Percentiles rank a stretch among this genome's conserved stretches.
Evolutionary conservation across 1,140 invertebrate genomes (phyloP).

Genomic region (Adoxophyes honmai): DNA sequence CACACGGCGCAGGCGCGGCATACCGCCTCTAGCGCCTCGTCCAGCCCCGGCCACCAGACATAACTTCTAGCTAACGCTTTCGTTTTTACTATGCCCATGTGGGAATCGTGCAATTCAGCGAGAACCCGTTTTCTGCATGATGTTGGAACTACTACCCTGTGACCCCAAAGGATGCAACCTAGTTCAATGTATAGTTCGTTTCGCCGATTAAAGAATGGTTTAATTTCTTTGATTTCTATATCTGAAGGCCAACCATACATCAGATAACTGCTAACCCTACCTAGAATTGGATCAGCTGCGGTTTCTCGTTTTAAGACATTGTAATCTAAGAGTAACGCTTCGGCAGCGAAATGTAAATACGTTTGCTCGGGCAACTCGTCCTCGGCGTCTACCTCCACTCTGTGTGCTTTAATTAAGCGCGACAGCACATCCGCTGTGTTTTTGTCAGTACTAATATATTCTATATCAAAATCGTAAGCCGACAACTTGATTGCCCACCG

Average conservation of each 20-base stretch:
- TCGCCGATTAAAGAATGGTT: constrained; percentile 17
- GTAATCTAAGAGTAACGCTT: constrained; percentile 6
- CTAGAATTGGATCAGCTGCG: not conserved
- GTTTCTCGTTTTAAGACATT: constrained; percentile 10
- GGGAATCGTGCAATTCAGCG: constrained; percentile 43
- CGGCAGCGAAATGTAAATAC: constrained; percentile 2
- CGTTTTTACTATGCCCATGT: constrained; percentile 47
- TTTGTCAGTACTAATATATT: constrained; percentile 15
- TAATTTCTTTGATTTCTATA: constrained; percentile 17
- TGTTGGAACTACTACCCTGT: constrained; percentile 34
- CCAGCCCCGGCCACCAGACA: constrained; percentile 60
- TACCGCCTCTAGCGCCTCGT: constrained; percentile 42
- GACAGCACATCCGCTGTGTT: constrained; percentile 11
- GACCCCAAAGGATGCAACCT: constrained; percentile 35
- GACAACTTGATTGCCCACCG: constrained; percentile 42
- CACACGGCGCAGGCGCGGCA: not conserved
- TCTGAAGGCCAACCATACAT: not conserved
- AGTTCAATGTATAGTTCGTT: constrained; percentile 28
- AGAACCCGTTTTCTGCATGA: constrained; percentile 26
- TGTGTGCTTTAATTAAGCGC: not conserved
- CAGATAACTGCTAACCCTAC: not conserved
- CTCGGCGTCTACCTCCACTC: not conserved
- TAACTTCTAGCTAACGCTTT: constrained; percentile 57
- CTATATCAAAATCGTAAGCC: constrained; percentile 38
- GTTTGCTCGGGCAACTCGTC: constrained; percentile 1